These are phyloP conservation scores for Myrmophylax atrothorax DNA, from an alignment of 2,113 vertebrate species.

Conservation along the genomic window DNA sequence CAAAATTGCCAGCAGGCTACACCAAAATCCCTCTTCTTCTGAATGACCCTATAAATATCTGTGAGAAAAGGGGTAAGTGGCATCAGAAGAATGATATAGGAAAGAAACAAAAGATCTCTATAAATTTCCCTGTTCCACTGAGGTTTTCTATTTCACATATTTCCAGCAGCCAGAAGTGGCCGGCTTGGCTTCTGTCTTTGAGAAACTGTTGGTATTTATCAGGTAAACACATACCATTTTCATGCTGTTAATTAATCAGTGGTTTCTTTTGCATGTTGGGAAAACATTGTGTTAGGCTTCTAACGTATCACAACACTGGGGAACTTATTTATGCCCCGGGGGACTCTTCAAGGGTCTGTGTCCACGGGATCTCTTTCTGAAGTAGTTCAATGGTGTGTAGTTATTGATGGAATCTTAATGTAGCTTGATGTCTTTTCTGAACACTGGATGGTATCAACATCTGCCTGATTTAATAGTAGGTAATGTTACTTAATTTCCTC, in stretches of 20 bases:
- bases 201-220: neutral
- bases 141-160: neutral
- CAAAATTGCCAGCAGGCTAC: neutral
- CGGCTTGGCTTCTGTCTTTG: neutral
- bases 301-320: neutral
- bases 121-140: neutral
- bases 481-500: neutral
- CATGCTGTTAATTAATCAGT: neutral
- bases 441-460: neutral
- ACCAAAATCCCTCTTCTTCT: neutral
- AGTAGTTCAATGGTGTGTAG: neutral
- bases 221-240: neutral
- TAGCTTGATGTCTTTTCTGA: neutral
- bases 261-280: neutral
- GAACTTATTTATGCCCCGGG: neutral
- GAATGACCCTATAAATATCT: neutral
- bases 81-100: neutral
- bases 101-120: neutral
- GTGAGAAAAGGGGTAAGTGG: neutral
- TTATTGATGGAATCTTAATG: neutral
- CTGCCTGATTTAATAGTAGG: neutral
- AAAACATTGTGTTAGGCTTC: neutral
- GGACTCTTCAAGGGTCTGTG: neutral
- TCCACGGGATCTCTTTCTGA: neutral
- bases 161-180: neutral